A percentile compares a stretch with the other conserved stretches of the same genome.
phyloP scores from a whole-genome alignment of 2,113 vertebrate genomes.

The Callopanchax toddi region DNA sequence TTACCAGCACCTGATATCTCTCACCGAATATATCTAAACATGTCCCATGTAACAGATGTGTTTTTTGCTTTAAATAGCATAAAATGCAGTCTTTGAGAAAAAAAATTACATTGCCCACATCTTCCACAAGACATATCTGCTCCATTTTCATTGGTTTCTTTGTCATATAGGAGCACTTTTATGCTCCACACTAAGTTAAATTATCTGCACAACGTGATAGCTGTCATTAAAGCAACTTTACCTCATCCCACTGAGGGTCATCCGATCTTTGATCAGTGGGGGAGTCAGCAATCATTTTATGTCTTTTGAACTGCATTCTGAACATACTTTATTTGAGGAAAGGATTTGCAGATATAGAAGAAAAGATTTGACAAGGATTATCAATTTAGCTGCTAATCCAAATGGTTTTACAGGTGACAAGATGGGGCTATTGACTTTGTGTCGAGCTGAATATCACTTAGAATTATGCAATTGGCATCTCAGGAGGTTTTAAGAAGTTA shows the following conservation, averaged over 20 bases:
- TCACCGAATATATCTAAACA: neutral
- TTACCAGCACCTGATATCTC: neutral
- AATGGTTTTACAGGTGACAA: constrained; percentile 40
- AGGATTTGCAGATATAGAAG: constrained; percentile 25
- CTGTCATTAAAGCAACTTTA: constrained; percentile 37
- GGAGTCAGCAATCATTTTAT: constrained; percentile 18
- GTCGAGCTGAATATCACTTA: constrained; percentile 47
- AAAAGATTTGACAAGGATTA: constrained; percentile 42
- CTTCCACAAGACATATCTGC: constrained; percentile 3
- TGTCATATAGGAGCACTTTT: neutral
- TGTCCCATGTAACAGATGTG: neutral
- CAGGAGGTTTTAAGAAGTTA: constrained; percentile 33
- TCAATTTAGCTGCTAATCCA: constrained; percentile 51
- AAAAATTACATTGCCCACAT: neutral
- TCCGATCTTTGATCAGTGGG: constrained; percentile 15
- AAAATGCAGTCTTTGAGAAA: neutral
- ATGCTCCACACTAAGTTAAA: constrained; percentile 2
- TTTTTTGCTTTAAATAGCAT: neutral
- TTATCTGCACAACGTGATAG: constrained; percentile 29
- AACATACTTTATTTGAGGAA: constrained; percentile 32
- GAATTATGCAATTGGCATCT: constrained; percentile 38
- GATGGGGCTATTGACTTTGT: constrained; percentile 46
- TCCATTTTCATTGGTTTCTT: constrained; percentile 33
- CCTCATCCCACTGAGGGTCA: constrained; percentile 20
- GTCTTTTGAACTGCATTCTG: constrained; percentile 14